Percentiles rank a stretch among this genome's conserved stretches.
Evolutionary conservation across 1,140 invertebrate genomes (phyloP).

Genomic region (Zaprionus taronus): DNA sequence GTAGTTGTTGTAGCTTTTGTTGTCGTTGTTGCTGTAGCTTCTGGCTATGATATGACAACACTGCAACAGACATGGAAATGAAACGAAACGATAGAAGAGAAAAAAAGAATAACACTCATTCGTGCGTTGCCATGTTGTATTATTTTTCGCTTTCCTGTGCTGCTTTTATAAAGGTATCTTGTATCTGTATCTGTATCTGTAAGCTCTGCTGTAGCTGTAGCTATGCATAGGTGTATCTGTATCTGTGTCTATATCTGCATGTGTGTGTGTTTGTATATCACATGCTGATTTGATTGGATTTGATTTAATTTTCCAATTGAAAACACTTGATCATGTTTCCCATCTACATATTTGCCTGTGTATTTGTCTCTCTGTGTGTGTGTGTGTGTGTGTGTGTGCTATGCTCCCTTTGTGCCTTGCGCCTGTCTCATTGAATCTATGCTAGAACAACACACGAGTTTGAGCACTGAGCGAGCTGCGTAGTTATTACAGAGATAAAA

Average conservation of each 20-base stretch:
- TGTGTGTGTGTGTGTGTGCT: neutral
- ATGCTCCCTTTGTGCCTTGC: neutral
- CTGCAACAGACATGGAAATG: constrained; percentile 39
- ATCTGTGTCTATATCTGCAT: constrained; percentile 1
- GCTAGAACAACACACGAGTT: constrained; percentile 49
- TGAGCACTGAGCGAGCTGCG: constrained; percentile 10
- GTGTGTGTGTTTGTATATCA: constrained; percentile 47
- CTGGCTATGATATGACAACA: constrained; percentile 66
- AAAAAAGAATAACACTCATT: constrained; percentile 39
- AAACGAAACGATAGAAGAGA: constrained; percentile 11
- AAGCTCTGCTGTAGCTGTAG: neutral
- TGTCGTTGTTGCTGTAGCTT: constrained; percentile 39
- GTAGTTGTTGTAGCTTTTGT: constrained; percentile 23
- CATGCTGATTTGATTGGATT: constrained; percentile 81
- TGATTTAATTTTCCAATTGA: constrained; percentile 83
- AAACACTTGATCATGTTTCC: constrained; percentile 78
- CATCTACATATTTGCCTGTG: constrained; percentile 14
- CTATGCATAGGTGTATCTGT: constrained; percentile 1
- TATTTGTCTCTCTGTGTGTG: constrained; percentile 2
- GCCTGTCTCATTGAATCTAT: constrained; percentile 6
- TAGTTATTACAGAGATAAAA: constrained; percentile 7
- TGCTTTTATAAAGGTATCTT: constrained; percentile 27
- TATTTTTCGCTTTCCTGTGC: constrained; percentile 21
- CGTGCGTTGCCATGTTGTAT: constrained; percentile 65
- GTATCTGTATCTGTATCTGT: constrained; percentile 4